These are phyloP conservation scores for Arctopsyche grandis DNA, from an alignment of 1,140 invertebrate species.

Conservation along the genomic window DNA sequence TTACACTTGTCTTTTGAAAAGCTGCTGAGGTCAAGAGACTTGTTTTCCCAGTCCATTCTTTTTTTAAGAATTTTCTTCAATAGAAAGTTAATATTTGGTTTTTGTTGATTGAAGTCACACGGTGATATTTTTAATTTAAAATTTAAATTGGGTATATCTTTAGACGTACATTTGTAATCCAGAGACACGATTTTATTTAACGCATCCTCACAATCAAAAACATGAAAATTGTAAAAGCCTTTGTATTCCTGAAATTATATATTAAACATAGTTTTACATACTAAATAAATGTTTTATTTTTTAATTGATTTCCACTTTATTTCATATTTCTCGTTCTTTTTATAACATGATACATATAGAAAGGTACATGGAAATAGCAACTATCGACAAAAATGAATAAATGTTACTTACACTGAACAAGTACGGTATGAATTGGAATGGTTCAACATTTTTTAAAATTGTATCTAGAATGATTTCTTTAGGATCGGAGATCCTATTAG, in stretches of 20 bases:
- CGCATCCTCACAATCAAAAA: slow-evolving; percentile 12
- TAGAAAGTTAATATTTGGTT: background rate
- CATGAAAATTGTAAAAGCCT: slow-evolving; percentile 18
- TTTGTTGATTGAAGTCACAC: background rate
- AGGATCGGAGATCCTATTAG: background rate
- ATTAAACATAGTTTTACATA: no score
- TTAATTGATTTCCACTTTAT: no score
- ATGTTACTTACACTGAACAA: slow-evolving; percentile 9
- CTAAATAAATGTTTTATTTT: background rate
- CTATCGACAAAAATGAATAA: no score
- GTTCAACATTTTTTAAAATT: slow-evolving; percentile 36
- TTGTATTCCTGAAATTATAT: slow-evolving; percentile 10
- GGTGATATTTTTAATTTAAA: background rate
- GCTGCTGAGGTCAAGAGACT: background rate
- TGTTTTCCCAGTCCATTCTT: background rate
- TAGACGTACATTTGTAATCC: slow-evolving; percentile 13
- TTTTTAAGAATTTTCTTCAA: background rate
- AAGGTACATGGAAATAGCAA: no score
- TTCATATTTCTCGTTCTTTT: no score
- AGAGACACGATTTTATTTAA: background rate
- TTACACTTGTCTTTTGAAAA: slow-evolving; percentile 11
- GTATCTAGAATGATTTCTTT: slow-evolving; percentile 35
- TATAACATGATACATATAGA: no score
- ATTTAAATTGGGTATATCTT: slow-evolving; percentile 16
- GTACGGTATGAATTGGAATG: slow-evolving; percentile 38